These are phyloP conservation scores for Cheilinus undulatus DNA, from an alignment of 2,113 vertebrate genomes.

Conservation along the genomic window DNA sequence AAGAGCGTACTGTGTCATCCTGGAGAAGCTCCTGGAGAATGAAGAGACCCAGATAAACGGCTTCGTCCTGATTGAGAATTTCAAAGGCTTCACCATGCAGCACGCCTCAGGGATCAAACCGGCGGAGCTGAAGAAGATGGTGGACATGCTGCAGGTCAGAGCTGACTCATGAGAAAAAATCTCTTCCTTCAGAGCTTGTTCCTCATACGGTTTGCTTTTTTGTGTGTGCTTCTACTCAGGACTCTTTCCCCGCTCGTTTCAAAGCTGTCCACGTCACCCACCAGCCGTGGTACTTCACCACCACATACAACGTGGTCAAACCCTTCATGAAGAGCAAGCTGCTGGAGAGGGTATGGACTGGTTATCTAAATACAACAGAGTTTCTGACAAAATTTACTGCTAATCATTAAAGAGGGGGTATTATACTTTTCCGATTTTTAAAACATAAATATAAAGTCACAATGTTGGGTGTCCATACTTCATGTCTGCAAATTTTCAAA, in stretches of 20 bases:
- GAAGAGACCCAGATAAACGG: slow-evolving; percentile 99
- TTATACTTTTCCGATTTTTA: too few species aligned
- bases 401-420: too few species aligned
- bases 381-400: too few species aligned
- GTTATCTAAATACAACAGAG: neutral
- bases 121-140: slow-evolving; percentile 97
- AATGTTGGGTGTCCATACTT: too few species aligned
- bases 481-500: too few species aligned
- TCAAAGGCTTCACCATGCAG: slow-evolving; percentile 98
- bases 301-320: slow-evolving; percentile 96
- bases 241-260: slow-evolving; percentile 97
- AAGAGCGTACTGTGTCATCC: slow-evolving; percentile 95
- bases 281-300: slow-evolving; percentile 99
- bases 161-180: neutral
- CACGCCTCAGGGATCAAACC: slow-evolving; percentile 95
- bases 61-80: slow-evolving; percentile 97
- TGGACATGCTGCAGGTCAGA: slow-evolving; percentile 98
- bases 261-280: slow-evolving; percentile 97
- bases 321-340: slow-evolving; percentile 98
- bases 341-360: slow-evolving; percentile 89
- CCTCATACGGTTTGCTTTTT: neutral
- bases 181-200: neutral
- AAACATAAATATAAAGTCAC: too few species aligned
- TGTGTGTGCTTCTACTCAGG: slow-evolving; percentile 80
- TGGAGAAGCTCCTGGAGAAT: slow-evolving; percentile 95